Base-by-base conservation (phyloP, 1,140 invertebrate species). In the Alviniconcha marisindica region DNA sequence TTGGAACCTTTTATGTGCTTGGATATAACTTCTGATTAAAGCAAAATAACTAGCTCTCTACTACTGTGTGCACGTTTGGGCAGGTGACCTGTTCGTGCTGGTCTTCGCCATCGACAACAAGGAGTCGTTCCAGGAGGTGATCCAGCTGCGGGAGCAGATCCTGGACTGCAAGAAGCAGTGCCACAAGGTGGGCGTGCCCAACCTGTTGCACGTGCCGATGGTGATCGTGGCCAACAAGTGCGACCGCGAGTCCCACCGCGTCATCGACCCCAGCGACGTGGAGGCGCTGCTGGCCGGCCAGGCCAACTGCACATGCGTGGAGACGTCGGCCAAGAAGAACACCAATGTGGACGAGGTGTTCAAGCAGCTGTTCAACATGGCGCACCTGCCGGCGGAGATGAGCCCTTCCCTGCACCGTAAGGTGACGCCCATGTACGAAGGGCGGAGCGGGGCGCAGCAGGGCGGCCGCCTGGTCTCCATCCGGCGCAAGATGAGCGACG, bases 121-220 rank as follows among this genome's bases (percentile, higher is more conserved):
- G n/a, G 96, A 97, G 89, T 96, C 96, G 0, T 97, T 97, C 89
- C 96, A 97, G 86, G 96, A 97, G 92, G 96, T 96, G 15, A 95
- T 96, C 82, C 94, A 96, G 66, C 94, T 97, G 71, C 94, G 96
- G 56, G 96, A 97, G 87, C 96, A 97, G 91, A 97, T 97, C 88
- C 91, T 97, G 73, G 96, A 97, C 91, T 87, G 87, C 48, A 90
- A 91, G 82, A 82, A 80, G 56, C 87, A 81, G 88, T 90, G 87
- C 79, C 83, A 84, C 73, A 88, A 66, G 66, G 21, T 40, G 24
- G 69, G 77, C 71, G 38, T 31, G 44, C 36, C 83, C 66, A 85
- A 85, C 38, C 66, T 79, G 21, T 94, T 95, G 3, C 94, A 95
- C 80, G 96, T 96, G 51, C 96, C 96, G 21, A 96, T 97, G 95